Evolutionary conservation across 30 jellyfish, hydroid and myxozoan genomes (phyloP).

Genomic region (Cassiopea xamachana): DNA sequence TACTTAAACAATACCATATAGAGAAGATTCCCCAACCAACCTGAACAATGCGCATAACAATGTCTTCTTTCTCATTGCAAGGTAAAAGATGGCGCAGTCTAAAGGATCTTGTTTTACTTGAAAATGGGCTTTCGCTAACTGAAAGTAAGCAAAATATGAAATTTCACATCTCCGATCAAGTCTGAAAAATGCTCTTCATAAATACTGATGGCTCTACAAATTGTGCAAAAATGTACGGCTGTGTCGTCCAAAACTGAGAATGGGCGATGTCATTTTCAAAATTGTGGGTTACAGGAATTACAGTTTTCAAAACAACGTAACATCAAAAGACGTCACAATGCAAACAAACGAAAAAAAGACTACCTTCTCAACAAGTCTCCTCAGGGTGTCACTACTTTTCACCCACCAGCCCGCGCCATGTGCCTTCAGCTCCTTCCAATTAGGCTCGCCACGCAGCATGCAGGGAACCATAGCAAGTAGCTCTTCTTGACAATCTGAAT

Average conservation of each 20-base stretch:
- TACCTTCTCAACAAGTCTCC: conserved; percentile 94
- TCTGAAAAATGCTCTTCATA: no score
- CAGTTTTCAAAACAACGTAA: not conserved
- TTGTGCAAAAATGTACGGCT: no score
- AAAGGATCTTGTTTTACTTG: conserved; percentile 95
- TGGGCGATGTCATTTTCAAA: no score
- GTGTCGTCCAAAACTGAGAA: no score
- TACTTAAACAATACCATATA: no score
- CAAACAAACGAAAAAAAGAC: not conserved
- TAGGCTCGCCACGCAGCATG: conserved; percentile 91
- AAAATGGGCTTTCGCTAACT: conserved; percentile 98
- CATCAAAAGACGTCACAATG: not conserved
- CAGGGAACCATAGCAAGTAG: conserved; percentile 94
- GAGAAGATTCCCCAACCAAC: no score
- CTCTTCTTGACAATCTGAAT: conserved; percentile 97
- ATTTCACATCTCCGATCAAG: not conserved
- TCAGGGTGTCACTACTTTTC: conserved; percentile 85
- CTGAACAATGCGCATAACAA: conserved; percentile 91
- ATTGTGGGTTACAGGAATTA: no score
- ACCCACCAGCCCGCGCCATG: conserved; percentile 99
- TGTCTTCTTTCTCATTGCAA: conserved; percentile 94
- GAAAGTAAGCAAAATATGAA: not conserved
- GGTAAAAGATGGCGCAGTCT: conserved; percentile 95
- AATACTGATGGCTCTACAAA: no score
- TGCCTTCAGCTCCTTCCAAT: conserved; percentile 87